phyloP scores from a whole-genome alignment of 2,797 vertebrate genomes.

The Anguilla marmorata region DNA sequence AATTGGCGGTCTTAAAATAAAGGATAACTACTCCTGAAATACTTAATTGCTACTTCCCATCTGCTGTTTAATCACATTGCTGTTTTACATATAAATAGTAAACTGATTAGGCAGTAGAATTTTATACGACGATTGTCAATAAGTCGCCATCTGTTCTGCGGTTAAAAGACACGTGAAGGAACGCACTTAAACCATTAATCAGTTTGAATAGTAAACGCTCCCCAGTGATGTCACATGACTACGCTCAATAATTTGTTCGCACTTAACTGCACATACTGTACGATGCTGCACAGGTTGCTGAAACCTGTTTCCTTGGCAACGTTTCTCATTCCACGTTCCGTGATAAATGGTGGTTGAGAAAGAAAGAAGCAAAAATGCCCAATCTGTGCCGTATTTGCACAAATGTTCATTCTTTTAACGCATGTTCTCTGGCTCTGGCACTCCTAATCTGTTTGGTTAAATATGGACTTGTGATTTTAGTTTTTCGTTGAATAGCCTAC shows the following conservation, averaged over 20 bases:
- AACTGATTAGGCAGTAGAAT: slow-evolving; percentile 59
- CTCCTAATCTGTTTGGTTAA: not conserved
- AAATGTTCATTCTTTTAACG: not conserved
- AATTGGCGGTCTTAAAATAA: slow-evolving; percentile 46
- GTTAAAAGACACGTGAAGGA: slow-evolving; percentile 24
- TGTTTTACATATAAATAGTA: slow-evolving; percentile 62
- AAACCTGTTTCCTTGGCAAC: slow-evolving; percentile 42
- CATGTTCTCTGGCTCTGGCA: not conserved
- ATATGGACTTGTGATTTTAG: not conserved
- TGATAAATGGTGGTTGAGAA: slow-evolving; percentile 21
- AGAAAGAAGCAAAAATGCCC: not conserved
- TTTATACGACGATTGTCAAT: slow-evolving; percentile 59
- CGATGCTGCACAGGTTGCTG: slow-evolving; percentile 7
- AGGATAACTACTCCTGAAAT: slow-evolving; percentile 48
- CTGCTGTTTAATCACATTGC: slow-evolving; percentile 57
- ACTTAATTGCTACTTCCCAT: slow-evolving; percentile 54
- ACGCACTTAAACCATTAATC: slow-evolving; percentile 24
- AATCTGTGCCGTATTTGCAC: slow-evolving; percentile 15
- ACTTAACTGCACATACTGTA: slow-evolving; percentile 25
- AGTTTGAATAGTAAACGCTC: slow-evolving; percentile 34
- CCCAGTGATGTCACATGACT: slow-evolving; percentile 39
- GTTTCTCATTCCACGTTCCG: slow-evolving; percentile 1
- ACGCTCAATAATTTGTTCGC: slow-evolving; percentile 10
- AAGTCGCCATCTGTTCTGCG: slow-evolving; percentile 60
- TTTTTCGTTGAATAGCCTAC: not conserved